Percentiles rank a stretch among this genome's conserved stretches.
phyloP scores from a whole-genome alignment of 2,888 invertebrate species.

The Volucella inanis region DNA sequence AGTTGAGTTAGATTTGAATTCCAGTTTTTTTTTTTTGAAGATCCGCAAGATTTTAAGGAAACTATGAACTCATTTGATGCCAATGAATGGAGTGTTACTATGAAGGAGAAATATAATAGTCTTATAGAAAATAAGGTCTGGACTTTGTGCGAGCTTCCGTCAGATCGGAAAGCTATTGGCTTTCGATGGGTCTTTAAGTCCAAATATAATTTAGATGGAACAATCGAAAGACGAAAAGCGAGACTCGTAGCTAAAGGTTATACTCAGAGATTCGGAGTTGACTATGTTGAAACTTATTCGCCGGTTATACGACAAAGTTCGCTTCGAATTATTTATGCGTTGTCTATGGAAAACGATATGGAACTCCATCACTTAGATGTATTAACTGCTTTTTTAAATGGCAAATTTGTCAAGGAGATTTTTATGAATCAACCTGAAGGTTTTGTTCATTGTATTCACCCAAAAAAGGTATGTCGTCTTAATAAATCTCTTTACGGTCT shows the following conservation, averaged over 20 bases:
- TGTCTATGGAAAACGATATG: constrained; percentile 33
- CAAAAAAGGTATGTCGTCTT: too few species aligned
- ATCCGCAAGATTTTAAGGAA: constrained; percentile 27
- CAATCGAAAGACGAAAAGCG: too few species aligned
- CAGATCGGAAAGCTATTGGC: not conserved
- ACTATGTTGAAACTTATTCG: constrained; percentile 24
- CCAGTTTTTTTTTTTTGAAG: not conserved
- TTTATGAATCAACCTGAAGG: too few species aligned
- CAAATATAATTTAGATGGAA: too few species aligned
- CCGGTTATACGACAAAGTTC: constrained; percentile 39
- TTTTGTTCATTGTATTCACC: too few species aligned
- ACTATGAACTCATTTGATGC: constrained; percentile 24
- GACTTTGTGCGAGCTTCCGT: constrained; percentile 56
- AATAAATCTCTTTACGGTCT: too few species aligned
- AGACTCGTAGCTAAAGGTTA: too few species aligned
- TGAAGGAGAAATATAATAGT: constrained; percentile 75
- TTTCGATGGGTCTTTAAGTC: too few species aligned
- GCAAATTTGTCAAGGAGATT: too few species aligned
- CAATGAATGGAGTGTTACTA: constrained; percentile 45
- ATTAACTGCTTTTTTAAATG: constrained; percentile 5
- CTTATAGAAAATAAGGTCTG: too few species aligned
- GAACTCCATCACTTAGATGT: constrained; percentile 47
- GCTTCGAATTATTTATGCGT: constrained; percentile 30
- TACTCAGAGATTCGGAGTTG: too few species aligned
- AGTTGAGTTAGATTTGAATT: constrained; percentile 8